Percentiles rank a stretch among this genome's conserved stretches.
These are phyloP conservation scores for Zeus faber DNA, from an alignment of 2,113 vertebrate species.

Conservation along the genomic window DNA sequence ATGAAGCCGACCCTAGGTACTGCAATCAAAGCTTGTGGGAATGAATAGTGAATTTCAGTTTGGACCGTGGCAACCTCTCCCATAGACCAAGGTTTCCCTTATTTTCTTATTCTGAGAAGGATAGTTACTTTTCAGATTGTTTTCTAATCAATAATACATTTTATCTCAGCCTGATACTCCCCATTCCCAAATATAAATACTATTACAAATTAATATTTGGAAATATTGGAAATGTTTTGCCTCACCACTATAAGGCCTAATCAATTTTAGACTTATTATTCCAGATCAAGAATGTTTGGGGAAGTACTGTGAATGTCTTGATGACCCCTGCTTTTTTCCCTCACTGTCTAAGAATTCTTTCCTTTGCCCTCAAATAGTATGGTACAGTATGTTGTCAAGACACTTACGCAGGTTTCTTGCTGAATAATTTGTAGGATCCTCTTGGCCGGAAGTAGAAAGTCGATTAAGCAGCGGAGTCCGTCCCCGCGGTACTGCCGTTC, in stretches of 20 bases:
- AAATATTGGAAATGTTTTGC: too few species aligned
- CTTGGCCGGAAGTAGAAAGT: slow-evolving; percentile 82
- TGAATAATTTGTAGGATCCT: slow-evolving; percentile 78
- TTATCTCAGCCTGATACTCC: slow-evolving; percentile 45
- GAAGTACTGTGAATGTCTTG: too few species aligned
- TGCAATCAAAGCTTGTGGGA: slow-evolving; percentile 49
- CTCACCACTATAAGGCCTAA: slow-evolving; percentile 1
- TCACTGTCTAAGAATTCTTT: neutral
- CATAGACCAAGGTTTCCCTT: slow-evolving; percentile 37
- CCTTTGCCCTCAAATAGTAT: slow-evolving; percentile 8
- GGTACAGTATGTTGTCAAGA: too few species aligned
- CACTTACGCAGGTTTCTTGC: slow-evolving; percentile 79
- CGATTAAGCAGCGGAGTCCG: slow-evolving; percentile 80
- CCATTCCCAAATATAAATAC: slow-evolving; percentile 34
- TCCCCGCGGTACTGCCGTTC: slow-evolving; percentile 80
- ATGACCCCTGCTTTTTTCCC: too few species aligned
- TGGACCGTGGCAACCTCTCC: slow-evolving; percentile 38
- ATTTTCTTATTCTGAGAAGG: slow-evolving; percentile 33
- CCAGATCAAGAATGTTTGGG: too few species aligned
- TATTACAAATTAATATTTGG: too few species aligned
- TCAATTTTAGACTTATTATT: too few species aligned
- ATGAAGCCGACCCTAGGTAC: slow-evolving; percentile 30
- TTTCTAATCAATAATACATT: slow-evolving; percentile 53
- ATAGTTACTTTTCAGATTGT: slow-evolving; percentile 36
- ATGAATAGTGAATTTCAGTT: slow-evolving; percentile 52